phyloP scores from a whole-genome alignment of 2,888 invertebrate genomes.

The Trypoxylon attenuatum region DNA sequence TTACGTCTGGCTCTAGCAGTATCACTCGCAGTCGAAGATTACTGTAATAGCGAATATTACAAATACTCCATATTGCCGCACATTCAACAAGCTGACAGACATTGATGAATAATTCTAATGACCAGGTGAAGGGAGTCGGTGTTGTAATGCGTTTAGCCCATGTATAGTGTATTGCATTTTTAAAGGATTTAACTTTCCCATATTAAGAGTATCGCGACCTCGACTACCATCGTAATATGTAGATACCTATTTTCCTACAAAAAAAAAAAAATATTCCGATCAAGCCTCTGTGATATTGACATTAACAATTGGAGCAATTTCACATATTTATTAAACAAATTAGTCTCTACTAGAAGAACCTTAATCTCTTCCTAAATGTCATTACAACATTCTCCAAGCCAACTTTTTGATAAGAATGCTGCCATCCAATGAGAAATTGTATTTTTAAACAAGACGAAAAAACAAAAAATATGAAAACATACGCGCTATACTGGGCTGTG shows the following conservation, averaged over 20 bases:
- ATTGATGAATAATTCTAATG: constrained; percentile 66
- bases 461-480: constrained; percentile 68
- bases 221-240: constrained; percentile 69
- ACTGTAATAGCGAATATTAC: constrained; percentile 63
- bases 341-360: constrained; percentile 63
- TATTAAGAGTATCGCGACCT: constrained; percentile 56
- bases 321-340: constrained; percentile 65
- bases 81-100: constrained; percentile 65
- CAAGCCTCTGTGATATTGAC: constrained; percentile 73
- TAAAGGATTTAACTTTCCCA: constrained; percentile 58
- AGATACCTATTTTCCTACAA: constrained; percentile 74
- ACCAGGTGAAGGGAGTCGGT: constrained; percentile 71
- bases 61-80: constrained; percentile 71
- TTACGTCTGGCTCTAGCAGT: constrained; percentile 71
- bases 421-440: constrained; percentile 70
- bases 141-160: constrained; percentile 74
- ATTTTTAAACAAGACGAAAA: constrained; percentile 71
- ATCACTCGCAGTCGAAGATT: constrained; percentile 67
- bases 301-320: constrained; percentile 70
- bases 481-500: constrained; percentile 75
- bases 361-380: constrained; percentile 69
- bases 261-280: constrained; percentile 67
- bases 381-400: constrained; percentile 73
- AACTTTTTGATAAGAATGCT: constrained; percentile 72
- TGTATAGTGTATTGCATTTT: constrained; percentile 74